A percentile compares a stretch with the other conserved stretches of the same genome.
Evolutionary conservation across 2,113 vertebrate species (phyloP).

Genomic region (Propithecus coquereli): DNA sequence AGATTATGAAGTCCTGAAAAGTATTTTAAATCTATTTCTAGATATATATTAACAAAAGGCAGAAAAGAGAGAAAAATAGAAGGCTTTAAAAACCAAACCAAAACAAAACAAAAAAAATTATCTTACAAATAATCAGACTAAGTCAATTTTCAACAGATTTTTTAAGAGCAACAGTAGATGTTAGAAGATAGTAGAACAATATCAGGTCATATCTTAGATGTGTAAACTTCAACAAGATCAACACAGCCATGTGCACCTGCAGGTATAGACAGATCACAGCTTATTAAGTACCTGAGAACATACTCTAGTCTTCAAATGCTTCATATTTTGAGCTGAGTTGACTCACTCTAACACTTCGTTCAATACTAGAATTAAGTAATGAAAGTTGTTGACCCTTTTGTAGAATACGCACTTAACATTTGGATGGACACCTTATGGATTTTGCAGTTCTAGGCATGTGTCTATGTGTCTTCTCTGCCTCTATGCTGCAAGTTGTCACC

Average conservation of each 20-base stretch:
- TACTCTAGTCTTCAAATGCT: not conserved
- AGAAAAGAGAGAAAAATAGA: not conserved
- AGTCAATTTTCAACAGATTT: not conserved
- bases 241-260: not conserved
- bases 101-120: not conserved
- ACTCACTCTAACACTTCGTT: not conserved
- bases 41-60: not conserved
- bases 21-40: not conserved
- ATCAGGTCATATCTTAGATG: not conserved
- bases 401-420: not conserved
- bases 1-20: not conserved
- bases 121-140: not conserved
- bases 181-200: not conserved
- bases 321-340: not conserved
- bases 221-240: not conserved
- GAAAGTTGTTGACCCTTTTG: not conserved
- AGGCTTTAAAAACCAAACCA: not conserved
- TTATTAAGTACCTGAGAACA: not conserved
- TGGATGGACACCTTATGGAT: not conserved
- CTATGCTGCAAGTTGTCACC: not conserved
- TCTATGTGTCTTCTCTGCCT: not conserved
- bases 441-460: not conserved
- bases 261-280: not conserved
- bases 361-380: not conserved
- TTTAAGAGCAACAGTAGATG: not conserved